A percentile compares a stretch with the other conserved stretches of the same genome.
Conservation (phyloP, 2,113 vertebrate species). For the Calonectris borealis region DNA sequence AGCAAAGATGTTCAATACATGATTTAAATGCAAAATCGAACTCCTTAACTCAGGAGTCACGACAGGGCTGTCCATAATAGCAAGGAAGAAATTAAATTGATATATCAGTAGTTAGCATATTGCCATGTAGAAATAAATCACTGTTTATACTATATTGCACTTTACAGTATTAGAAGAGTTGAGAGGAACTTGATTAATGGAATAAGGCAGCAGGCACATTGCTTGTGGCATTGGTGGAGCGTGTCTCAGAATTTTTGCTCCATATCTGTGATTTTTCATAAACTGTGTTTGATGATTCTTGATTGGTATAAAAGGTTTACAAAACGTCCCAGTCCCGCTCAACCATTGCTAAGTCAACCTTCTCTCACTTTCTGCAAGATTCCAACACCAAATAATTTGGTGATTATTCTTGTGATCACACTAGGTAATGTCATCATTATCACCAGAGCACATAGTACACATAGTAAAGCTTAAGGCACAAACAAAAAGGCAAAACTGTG, state of each 20-base stretch:
- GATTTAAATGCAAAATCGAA: neutral
- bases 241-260: neutral
- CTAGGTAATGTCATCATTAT: neutral
- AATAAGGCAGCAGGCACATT: neutral
- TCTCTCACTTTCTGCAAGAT: neutral
- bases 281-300: neutral
- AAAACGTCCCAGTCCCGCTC: neutral
- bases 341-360: neutral
- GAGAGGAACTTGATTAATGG: neutral
- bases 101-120: neutral
- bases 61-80: neutral
- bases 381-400: neutral
- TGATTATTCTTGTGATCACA: neutral
- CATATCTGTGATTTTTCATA: neutral
- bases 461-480: neutral
- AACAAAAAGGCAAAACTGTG: neutral
- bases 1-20: neutral
- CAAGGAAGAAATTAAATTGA: neutral
- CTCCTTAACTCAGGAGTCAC: neutral
- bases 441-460: neutral
- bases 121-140: conserved; percentile 10
- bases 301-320: neutral
- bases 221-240: neutral
- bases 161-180: neutral
- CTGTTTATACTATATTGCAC: neutral